These are phyloP conservation scores for Cordylochernes scorpioides DNA, from an alignment of 2,888 invertebrate genomes.

Conservation along the genomic window DNA sequence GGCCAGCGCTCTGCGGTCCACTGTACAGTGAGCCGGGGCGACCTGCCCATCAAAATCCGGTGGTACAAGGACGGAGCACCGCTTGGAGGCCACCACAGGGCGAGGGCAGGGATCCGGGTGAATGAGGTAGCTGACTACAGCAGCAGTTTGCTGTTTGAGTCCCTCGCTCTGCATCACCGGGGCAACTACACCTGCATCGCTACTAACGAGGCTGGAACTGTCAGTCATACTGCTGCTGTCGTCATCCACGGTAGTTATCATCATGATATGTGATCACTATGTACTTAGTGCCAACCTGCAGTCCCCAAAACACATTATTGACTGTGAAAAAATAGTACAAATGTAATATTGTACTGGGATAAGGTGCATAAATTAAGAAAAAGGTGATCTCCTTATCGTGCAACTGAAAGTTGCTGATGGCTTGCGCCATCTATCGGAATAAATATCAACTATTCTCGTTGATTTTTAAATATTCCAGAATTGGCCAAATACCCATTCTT, in stretches of 20 bases:
- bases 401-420: no score
- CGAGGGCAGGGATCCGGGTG: slow-evolving; percentile 8
- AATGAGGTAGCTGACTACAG: slow-evolving; percentile 17
- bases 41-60: slow-evolving; percentile 12
- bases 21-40: slow-evolving; percentile 21
- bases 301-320: no score
- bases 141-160: slow-evolving; percentile 20
- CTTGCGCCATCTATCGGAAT: no score
- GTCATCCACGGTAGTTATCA: slow-evolving; percentile 14
- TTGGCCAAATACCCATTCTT: no score
- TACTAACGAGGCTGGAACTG: slow-evolving; percentile 18
- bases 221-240: slow-evolving; percentile 18
- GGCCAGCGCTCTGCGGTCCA: slow-evolving; percentile 22
- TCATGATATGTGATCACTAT: no score
- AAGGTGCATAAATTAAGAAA: no score
- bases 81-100: slow-evolving; percentile 3
- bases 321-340: no score
- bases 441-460: no score
- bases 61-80: slow-evolving; percentile 14
- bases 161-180: slow-evolving; percentile 17
- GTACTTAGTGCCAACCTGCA: no score
- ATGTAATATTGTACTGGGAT: no score
- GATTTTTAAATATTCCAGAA: no score
- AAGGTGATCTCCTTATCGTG: no score
- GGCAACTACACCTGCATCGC: slow-evolving; percentile 21